Evolutionary conservation across 1,140 invertebrate species (phyloP), one percentile per base, ranked within the genome.

Genomic region (Drosophila nigrodunni): DNA sequence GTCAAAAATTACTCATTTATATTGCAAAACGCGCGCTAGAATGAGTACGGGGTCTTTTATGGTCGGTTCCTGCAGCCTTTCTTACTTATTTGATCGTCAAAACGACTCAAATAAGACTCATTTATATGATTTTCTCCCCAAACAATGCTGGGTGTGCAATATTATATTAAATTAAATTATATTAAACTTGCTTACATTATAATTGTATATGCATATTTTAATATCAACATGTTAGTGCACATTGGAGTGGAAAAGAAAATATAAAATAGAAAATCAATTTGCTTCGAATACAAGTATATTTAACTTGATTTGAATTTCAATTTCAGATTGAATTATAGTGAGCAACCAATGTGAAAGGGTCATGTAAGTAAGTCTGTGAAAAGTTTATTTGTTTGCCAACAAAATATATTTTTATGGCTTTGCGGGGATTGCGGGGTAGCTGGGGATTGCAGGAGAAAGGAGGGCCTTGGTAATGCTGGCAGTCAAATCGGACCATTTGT

Each of bases 331-430:
- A 69, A 46, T 69, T 74, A 74, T 57, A 47, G 49, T 15, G 13
- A 30, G n/a, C 39, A 69, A 55, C 15, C 69, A 65, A 72, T 72
- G 41, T 49, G 10, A 58, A 72, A 49, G 35, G 39, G n/a, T 52
- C 57, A 7, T 50, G 37, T 65, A 35, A 34, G 34, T 54, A 7
- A 15, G 13, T 35, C 10, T 35, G 25, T 35, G 9, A 46, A 15
- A 55, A 61, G 59, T 69, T 69, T 69, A 74, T 74, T 74, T 69
- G 58, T 68, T 74, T 74, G 65, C 15, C 49, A 55, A 60, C 43
- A 47, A 57, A 62, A 70, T 58, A 68, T 69, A 73, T 73, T 52
- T 58, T 67, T 50, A 59, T 52, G 44, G 25, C 54, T 30, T 15
- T 55, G n/a, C 34, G 47, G 47, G 41, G 21, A 44, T 15, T 15